phyloP scores from a whole-genome alignment of 2,888 invertebrate species.

The Idaea aversata region DNA sequence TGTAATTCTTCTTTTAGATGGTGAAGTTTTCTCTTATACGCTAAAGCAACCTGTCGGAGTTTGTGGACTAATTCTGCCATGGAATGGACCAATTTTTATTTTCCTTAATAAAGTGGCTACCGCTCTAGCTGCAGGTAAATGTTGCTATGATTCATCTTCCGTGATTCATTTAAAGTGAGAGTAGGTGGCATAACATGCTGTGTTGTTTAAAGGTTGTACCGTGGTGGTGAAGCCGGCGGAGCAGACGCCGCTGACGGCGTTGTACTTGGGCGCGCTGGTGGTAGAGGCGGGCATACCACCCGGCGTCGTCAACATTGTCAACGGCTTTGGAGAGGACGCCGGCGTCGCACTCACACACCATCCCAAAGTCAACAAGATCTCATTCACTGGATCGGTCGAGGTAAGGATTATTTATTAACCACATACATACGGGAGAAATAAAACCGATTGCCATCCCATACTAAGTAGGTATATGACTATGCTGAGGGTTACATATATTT shows the following conservation, averaged over 20 bases:
- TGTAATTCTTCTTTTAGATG: constrained; percentile 69
- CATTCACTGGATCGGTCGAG: constrained; percentile 81
- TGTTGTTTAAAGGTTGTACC: constrained; percentile 80
- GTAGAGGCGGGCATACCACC: constrained; percentile 93
- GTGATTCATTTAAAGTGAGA: neutral
- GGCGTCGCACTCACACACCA: constrained; percentile 88
- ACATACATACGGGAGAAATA: neutral
- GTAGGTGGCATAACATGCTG: neutral
- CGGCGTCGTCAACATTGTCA: constrained; percentile 94
- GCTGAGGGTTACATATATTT: neutral
- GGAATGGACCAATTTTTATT: constrained; percentile 94
- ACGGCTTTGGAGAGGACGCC: constrained; percentile 89
- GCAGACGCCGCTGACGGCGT: constrained; percentile 93
- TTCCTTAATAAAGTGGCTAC: constrained; percentile 93
- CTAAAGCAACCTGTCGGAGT: constrained; percentile 80
- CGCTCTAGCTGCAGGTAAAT: constrained; percentile 77
- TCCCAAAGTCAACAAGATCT: constrained; percentile 88
- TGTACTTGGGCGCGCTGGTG: constrained; percentile 89
- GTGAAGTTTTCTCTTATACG: constrained; percentile 87
- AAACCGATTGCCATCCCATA: neutral
- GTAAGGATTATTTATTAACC: constrained; percentile 56
- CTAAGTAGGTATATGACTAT: too few species aligned
- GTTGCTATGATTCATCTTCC: neutral
- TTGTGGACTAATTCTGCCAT: constrained; percentile 93
- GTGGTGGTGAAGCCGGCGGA: constrained; percentile 95